Percentiles rank a stretch among this genome's conserved stretches.
Conservation (phyloP, 2,888 invertebrate species). For the Dolichopus griseipennis region DNA sequence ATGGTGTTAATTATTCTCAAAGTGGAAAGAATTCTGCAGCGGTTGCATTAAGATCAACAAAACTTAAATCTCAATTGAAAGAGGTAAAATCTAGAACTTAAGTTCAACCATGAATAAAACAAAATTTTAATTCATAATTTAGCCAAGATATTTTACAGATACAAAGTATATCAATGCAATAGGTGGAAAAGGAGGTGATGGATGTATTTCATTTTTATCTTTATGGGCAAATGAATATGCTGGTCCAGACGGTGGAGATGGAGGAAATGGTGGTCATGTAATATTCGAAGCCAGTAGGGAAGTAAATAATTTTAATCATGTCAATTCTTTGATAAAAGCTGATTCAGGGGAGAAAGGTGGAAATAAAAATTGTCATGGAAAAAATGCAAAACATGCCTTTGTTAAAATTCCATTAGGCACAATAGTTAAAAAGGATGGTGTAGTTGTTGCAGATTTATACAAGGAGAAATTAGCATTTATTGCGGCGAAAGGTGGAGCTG, state of each 20-base stretch:
- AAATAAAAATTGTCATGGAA: slow-evolving; percentile 71
- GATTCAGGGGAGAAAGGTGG: slow-evolving; percentile 63
- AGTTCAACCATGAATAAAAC: not conserved
- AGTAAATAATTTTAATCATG: slow-evolving; percentile 61
- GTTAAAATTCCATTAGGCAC: slow-evolving; percentile 78
- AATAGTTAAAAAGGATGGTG: slow-evolving; percentile 53
- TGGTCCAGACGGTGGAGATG: slow-evolving; percentile 92
- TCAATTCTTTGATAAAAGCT: slow-evolving; percentile 54
- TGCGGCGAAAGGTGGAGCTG: slow-evolving; percentile 89
- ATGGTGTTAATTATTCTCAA: not conserved
- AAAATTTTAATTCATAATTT: slow-evolving; percentile 17
- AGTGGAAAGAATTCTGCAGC: not conserved
- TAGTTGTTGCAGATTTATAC: slow-evolving; percentile 58
- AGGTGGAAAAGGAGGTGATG: slow-evolving; percentile 91
- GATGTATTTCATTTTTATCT: slow-evolving; percentile 77
- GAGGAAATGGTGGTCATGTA: slow-evolving; percentile 92
- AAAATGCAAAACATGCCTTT: slow-evolving; percentile 62
- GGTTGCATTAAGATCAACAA: not conserved
- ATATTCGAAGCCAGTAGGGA: slow-evolving; percentile 64
- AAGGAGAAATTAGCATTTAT: slow-evolving; percentile 70
- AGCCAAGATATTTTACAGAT: slow-evolving; percentile 63
- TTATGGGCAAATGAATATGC: slow-evolving; percentile 77
- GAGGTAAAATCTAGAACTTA: no score
- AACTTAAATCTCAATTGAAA: not conserved
- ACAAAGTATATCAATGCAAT: slow-evolving; percentile 53